Percentiles rank a stretch among this genome's conserved stretches.
These are phyloP conservation scores for Tinamus major DNA, from an alignment of 2,797 vertebrate species.

Conservation along the genomic window DNA sequence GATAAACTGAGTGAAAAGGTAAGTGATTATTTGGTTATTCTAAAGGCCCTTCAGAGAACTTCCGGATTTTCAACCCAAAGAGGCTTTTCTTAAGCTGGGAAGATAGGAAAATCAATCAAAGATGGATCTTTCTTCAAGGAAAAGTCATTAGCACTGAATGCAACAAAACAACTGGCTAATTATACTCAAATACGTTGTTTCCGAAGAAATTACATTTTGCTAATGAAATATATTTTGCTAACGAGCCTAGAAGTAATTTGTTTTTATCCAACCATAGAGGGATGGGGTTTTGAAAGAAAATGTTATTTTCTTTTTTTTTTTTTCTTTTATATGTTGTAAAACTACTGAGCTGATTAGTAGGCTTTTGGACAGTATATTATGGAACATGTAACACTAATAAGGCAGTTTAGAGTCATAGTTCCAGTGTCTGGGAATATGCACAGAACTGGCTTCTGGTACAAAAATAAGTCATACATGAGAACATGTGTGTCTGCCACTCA, in stretches of 20 bases:
- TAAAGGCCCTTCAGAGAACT: constrained; percentile 22
- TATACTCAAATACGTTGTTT: constrained; percentile 12
- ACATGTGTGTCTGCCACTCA: not conserved
- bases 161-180: constrained; percentile 35
- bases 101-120: constrained; percentile 24
- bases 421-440: not conserved
- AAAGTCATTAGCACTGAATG: constrained; percentile 5
- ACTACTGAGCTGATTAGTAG: not conserved
- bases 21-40: constrained; percentile 22
- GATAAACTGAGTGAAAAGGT: constrained; percentile 14
- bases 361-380: not conserved
- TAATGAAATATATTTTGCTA: not conserved
- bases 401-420: not conserved
- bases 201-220: not conserved
- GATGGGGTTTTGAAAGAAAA: not conserved
- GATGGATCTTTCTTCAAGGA: not conserved
- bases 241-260: not conserved
- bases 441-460: not conserved
- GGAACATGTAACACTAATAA: not conserved
- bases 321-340: not conserved
- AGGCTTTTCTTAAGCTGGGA: constrained; percentile 32
- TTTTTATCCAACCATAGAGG: not conserved
- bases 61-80: not conserved
- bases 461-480: not conserved
- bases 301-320: not conserved